Evolutionary conservation across 2,888 invertebrate species (phyloP).

Genomic region (Bursaphelenchus okinawaensis): DNA sequence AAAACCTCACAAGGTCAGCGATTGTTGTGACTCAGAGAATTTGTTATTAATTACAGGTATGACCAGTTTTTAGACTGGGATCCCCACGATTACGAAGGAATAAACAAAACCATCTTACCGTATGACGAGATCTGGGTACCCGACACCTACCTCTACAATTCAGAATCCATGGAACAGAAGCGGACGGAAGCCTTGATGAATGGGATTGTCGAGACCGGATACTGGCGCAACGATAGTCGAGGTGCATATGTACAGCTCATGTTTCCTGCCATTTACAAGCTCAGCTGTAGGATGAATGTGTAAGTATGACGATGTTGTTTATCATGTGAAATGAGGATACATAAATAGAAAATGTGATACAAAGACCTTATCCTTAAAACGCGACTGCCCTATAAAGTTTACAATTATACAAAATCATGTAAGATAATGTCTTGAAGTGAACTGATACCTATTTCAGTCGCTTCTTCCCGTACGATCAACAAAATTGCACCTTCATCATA

Average conservation of each 20-base stretch:
- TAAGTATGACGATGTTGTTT: no score
- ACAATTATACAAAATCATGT: no score
- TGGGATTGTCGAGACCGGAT: slow-evolving; percentile 48
- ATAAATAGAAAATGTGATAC: no score
- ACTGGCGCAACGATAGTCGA: slow-evolving; percentile 42
- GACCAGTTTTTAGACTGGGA: slow-evolving; percentile 60
- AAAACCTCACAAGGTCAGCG: no score
- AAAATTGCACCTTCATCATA: slow-evolving; percentile 56
- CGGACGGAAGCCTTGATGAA: slow-evolving; percentile 54
- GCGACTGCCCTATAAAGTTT: no score
- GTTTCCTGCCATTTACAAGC: slow-evolving; percentile 56
- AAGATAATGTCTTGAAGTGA: no score
- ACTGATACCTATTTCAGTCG: slow-evolving; percentile 29
- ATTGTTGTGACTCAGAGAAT: no score
- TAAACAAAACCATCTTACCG: slow-evolving; percentile 58
- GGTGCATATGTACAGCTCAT: slow-evolving; percentile 52
- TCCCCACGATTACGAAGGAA: slow-evolving; percentile 56
- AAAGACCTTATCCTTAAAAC: no score
- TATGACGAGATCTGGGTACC: slow-evolving; percentile 55
- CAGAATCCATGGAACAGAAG: slow-evolving; percentile 52
- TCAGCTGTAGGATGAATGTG: slow-evolving; percentile 54
- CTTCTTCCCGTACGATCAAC: slow-evolving; percentile 51
- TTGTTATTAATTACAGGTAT: not conserved
- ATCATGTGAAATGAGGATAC: no score
- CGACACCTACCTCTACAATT: slow-evolving; percentile 56